Conservation (phyloP, 2,797 vertebrate genomes). For the Oryzias dopingdopingensis region DNA sequence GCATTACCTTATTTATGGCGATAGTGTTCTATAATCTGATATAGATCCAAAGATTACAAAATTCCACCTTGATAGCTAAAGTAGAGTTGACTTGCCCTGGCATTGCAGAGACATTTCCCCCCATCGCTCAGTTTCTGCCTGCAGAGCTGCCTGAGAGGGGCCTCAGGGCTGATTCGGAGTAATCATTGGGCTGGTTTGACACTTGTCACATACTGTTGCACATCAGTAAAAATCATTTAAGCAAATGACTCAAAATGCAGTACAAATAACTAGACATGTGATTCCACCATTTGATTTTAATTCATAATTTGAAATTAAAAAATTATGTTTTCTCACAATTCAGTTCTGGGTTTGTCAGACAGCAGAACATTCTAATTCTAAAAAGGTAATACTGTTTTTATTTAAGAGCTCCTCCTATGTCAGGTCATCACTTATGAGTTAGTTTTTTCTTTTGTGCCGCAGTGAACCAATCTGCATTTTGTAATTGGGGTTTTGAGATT, state of each 20-base stretch:
- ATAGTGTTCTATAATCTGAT: too few relatives aligned
- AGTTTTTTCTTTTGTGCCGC: neutral
- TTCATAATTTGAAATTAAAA: conserved; percentile 7
- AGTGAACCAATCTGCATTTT: too few relatives aligned
- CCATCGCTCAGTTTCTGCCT: conserved; percentile 26
- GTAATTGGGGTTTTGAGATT: too few relatives aligned
- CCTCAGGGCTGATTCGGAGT: conserved; percentile 7
- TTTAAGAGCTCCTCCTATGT: conserved; percentile 5
- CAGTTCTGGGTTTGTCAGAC: conserved; percentile 19
- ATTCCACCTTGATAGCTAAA: conserved; percentile 15
- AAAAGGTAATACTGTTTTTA: conserved; percentile 4
- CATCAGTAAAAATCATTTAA: conserved; percentile 2
- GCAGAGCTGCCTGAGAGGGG: conserved; percentile 18
- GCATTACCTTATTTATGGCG: too few relatives aligned
- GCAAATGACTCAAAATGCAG: conserved; percentile 14
- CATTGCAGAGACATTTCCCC: conserved; percentile 38
- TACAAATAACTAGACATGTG: conserved; percentile 9
- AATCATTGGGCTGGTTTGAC: too few relatives aligned
- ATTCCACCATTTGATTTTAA: conserved; percentile 15
- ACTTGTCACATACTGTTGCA: conserved; percentile 19
- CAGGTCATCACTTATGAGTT: conserved; percentile 15
- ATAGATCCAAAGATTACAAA: neutral
- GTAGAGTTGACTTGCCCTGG: conserved; percentile 23
- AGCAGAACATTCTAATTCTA: conserved; percentile 6
- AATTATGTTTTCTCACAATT: neutral